Base-by-base conservation (phyloP, 2,888 invertebrate species). In the Helicoverpa assulta region DNA sequence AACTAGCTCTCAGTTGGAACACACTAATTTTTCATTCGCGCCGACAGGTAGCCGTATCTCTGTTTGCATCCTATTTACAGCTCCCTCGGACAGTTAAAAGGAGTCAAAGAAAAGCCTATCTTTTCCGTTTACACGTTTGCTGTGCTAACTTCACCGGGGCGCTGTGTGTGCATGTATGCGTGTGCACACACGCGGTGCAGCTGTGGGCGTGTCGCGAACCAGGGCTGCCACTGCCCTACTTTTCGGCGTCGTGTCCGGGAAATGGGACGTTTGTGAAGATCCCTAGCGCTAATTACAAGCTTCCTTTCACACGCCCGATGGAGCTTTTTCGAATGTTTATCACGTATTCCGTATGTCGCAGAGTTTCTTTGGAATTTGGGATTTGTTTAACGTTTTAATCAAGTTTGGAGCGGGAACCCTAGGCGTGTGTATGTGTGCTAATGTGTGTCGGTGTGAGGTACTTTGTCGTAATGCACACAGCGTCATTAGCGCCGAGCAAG, bases 41-140 rank as follows among this genome's bases (percentile, higher is more conserved):
- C 83, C 84, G 83, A 80, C 86, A 86, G 86, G 83, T 86, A 85
- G 88, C 85, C 89, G 85, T 95, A 95, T 95, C 95, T 93, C 85
- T 94, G 92, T 95, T 95, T 95, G 92, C 94, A 95, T 95, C 94
- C 92, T 94, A 93, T 95, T 95, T 94, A 95, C 86, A 89, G 86
- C 90, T 91, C 89, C 91, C 92, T 90, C 88, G 92, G 91, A 92
- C 92, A 91, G 90, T 90, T 92, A 92, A 92, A 92, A 91, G 92
- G 91, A 94, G 90, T 94, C 94, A 94, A 94, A 94, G 94, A 93
- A 92, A 93, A 89, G 92, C 91, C 94, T 94, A 95, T 95, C 93
- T 94, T 88, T 85, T 86, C 87, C 91, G 92, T 93, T 94, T 94
- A 90, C 93, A 91, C 93, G 89, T 94, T 94, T 94, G 91, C 93